Evolutionary conservation across 2,797 vertebrate genomes (phyloP), one percentile per base, ranked within the genome.

Genomic region (Odontamblyopus lacepedii): DNA sequence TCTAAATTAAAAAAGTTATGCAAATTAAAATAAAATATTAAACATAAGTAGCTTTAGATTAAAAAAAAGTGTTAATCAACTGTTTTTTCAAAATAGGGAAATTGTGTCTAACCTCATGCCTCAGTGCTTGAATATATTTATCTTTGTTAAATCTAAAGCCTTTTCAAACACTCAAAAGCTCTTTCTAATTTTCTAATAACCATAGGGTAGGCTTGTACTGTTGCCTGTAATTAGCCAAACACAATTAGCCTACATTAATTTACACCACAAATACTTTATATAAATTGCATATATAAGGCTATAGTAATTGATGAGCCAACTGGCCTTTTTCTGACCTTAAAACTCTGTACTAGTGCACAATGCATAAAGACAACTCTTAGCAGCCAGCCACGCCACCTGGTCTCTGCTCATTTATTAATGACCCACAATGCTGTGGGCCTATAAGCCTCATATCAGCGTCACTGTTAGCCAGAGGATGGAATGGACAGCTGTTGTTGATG

Each of bases 371-470:
- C 48, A 66, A 23, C 65, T 66, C 63, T 51, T 6, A 29, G 32
- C 27, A 50, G 44, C 15, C 41, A 71, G 63, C 83, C 71, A 85
- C 85, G 62, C 83, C 71, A 85, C 85, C 79, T 84, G 79, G 81
- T 75, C 83, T 83, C 74, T 82, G 72, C 79, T 91, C 82, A 87
- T 82, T 91, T 92, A 91, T 92, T 92, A 77, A 92, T 89, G 83
- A 50, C 32, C 67, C 70, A 79, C 83, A 74, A 89, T 87, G 87
- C 79, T 79, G 27, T 60, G 61, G 32, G 27, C 59, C 44, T 32
- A 30, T 61, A 18, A n/a, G 53, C 18, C 27, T 11, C 23, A 23
- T 23, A 23, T 23, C n/a, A 57, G 23, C n/a, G 2, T 26, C 23
- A 12, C 23, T 26, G 23, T 26, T 26, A 26, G n/a, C 0, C 82